Conservation (phyloP, 1,140 invertebrate species). For the Drosophila virilis region DNA sequence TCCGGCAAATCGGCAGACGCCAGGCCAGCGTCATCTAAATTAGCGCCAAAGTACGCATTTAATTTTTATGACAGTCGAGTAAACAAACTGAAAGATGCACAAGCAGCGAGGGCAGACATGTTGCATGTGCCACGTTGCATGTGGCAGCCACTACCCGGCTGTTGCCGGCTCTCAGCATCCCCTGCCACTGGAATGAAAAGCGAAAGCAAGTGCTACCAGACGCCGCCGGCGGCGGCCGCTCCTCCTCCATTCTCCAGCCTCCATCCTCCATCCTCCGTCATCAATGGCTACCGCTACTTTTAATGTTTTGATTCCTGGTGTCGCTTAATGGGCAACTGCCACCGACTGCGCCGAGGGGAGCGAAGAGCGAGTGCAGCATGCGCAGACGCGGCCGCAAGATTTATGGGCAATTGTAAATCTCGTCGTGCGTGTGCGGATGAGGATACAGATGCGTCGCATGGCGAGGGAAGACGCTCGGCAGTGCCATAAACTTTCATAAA, state of each 20-base stretch:
- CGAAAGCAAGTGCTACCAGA: slow-evolving; percentile 62
- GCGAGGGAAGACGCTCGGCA: neutral
- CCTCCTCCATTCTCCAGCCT: neutral
- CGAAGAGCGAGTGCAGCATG: slow-evolving; percentile 26
- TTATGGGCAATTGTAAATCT: slow-evolving; percentile 73
- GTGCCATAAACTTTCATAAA: slow-evolving; percentile 31
- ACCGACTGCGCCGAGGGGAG: slow-evolving; percentile 11
- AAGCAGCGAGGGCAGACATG: slow-evolving; percentile 21
- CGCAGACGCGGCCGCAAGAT: slow-evolving; percentile 44
- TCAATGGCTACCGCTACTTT: slow-evolving; percentile 18
- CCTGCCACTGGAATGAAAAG: slow-evolving; percentile 21
- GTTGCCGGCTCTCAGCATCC: slow-evolving; percentile 19
- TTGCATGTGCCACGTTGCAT: slow-evolving; percentile 18
- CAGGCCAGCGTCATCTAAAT: slow-evolving; percentile 70
- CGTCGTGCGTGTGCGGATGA: slow-evolving; percentile 26
- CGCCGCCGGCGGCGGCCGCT: slow-evolving; percentile 13
- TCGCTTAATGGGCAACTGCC: slow-evolving; percentile 75
- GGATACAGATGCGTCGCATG: slow-evolving; percentile 2
- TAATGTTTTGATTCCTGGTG: slow-evolving; percentile 66
- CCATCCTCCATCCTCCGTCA: neutral
- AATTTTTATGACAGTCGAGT: slow-evolving; percentile 74
- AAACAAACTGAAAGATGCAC: slow-evolving; percentile 58
- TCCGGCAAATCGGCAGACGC: slow-evolving; percentile 15
- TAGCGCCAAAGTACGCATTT: slow-evolving; percentile 80
- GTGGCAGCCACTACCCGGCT: neutral